Evolutionary conservation across 2,797 vertebrate genomes (phyloP).

Genomic region (Pseudochromis fuscus): DNA sequence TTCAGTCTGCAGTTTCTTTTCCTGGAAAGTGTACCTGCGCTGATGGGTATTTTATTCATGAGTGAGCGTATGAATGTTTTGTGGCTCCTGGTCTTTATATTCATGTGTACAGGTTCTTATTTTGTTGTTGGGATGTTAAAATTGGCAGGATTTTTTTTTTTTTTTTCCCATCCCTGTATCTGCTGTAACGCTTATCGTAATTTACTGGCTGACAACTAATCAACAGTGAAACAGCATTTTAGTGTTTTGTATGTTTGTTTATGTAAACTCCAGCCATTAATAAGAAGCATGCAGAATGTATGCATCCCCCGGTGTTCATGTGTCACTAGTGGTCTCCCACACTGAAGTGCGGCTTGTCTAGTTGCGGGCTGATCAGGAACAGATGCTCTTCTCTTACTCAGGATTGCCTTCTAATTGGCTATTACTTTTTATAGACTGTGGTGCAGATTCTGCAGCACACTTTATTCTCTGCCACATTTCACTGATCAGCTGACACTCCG

Average conservation of each 20-base stretch:
- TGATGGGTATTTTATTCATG: slow-evolving; percentile 69
- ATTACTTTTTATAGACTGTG: slow-evolving; percentile 83
- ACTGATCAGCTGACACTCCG: slow-evolving; percentile 77
- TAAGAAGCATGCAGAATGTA: slow-evolving; percentile 11
- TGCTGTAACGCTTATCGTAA: slow-evolving; percentile 9
- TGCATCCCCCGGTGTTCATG: slow-evolving; percentile 23
- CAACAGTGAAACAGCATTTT: slow-evolving; percentile 17
- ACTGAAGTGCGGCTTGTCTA: slow-evolving; percentile 61
- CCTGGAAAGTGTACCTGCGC: slow-evolving; percentile 55
- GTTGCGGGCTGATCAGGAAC: slow-evolving; percentile 75
- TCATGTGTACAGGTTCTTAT: slow-evolving; percentile 2
- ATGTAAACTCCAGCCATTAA: slow-evolving; percentile 32
- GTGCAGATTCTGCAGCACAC: slow-evolving; percentile 73
- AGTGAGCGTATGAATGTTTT: slow-evolving; percentile 46
- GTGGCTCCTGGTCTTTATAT: slow-evolving; percentile 16
- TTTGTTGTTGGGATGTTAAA: slow-evolving; percentile 27
- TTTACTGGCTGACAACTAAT: slow-evolving; percentile 35
- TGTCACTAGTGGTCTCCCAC: slow-evolving; percentile 45
- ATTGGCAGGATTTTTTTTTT: neutral
- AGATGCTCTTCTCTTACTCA: slow-evolving; percentile 77
- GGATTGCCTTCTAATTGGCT: slow-evolving; percentile 83
- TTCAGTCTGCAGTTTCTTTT: slow-evolving; percentile 51
- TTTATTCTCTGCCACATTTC: slow-evolving; percentile 73
- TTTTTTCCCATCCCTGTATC: neutral
- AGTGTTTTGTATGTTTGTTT: slow-evolving; percentile 5